phyloP scores from a whole-genome alignment of 2,888 invertebrate genomes.

The Frankliniella intonsa region DNA sequence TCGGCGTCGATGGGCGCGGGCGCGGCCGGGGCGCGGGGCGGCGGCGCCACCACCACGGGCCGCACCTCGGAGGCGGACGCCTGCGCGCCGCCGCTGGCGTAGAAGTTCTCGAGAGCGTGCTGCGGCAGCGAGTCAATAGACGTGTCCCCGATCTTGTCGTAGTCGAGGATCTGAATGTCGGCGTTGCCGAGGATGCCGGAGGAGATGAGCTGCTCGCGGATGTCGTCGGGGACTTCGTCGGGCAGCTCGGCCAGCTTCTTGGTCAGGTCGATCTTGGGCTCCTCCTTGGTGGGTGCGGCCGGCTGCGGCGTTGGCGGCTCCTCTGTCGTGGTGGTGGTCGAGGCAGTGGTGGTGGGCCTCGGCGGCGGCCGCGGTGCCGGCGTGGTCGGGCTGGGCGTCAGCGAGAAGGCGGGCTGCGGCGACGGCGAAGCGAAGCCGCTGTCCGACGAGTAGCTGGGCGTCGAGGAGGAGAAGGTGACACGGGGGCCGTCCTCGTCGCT shows the following conservation, averaged over 20 bases:
- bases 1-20: constrained; percentile 42
- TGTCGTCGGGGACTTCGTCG: constrained; percentile 79
- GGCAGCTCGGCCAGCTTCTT: constrained; percentile 56
- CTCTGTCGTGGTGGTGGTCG: constrained; percentile 8
- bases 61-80: constrained; percentile 47
- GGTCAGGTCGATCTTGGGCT: constrained; percentile 34
- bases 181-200: constrained; percentile 84
- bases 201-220: constrained; percentile 73
- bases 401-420: background rate
- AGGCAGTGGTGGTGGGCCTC: background rate
- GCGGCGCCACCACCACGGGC: constrained; percentile 50
- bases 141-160: constrained; percentile 82
- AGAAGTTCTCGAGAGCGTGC: constrained; percentile 81
- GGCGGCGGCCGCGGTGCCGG: background rate
- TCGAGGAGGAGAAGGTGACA: constrained; percentile 3
- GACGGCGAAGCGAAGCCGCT: background rate
- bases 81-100: constrained; percentile 73
- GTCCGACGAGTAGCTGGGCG: constrained; percentile 11
- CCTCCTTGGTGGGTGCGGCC: background rate
- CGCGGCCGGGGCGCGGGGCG: constrained; percentile 58
- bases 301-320: too few species aligned
- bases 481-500: constrained; percentile 6
- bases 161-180: constrained; percentile 80
- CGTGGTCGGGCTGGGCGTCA: constrained; percentile 4
- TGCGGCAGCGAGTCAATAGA: constrained; percentile 77